Evolutionary conservation across 2,888 invertebrate species (phyloP), one percentile per base, ranked within the genome.

Genomic region (Machimus atricapillus): DNA sequence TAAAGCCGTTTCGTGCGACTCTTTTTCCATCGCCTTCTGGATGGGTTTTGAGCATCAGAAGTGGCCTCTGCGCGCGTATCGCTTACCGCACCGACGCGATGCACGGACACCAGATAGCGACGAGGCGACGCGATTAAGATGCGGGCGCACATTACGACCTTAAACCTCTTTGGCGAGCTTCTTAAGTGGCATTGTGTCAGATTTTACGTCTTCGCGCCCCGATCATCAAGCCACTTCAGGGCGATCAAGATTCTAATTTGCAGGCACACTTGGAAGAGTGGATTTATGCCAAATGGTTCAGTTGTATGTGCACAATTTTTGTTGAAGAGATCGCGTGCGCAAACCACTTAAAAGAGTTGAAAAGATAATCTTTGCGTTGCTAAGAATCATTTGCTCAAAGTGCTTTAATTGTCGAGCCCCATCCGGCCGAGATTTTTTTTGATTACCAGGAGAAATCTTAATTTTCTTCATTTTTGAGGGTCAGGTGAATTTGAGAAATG

Each of bases 121-220:
- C 31, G 16, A 46, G 78, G n/a, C 76, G 34, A 76, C 37, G 31
- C 31, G 82, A 52, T 66, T 82, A 52, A 66, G 66, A 82, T 82
- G 82, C 82, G 82, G 82, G 82, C 66, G 58, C 58, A 66, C 52
- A 82, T 82, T 56, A 58, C 85, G 40, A 43, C 85, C 23, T 74
- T 43, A 46, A 85, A 31, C 73, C 46, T 85, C 85, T 37, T n/a
- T 76, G 74, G 73, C 37, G 74, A 43, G 74, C 85, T 85, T 74
- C 85, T 85, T 74, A 74, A 85, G 85, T 85, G 85, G 85, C 74
- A 74, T 85, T 74, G 74, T 85, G 85, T 74, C 74, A 85, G 74
- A 85, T 74, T 85, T 85, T 85, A 46, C 43, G 74, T 85, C 52
- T 83, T 79, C 79, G 23, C 58, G 82, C 82, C 82, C 82, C 23